Evolutionary conservation across 2,113 vertebrate species (phyloP), one percentile per base, ranked within the genome.

Genomic region (Oryzias woworae): DNA sequence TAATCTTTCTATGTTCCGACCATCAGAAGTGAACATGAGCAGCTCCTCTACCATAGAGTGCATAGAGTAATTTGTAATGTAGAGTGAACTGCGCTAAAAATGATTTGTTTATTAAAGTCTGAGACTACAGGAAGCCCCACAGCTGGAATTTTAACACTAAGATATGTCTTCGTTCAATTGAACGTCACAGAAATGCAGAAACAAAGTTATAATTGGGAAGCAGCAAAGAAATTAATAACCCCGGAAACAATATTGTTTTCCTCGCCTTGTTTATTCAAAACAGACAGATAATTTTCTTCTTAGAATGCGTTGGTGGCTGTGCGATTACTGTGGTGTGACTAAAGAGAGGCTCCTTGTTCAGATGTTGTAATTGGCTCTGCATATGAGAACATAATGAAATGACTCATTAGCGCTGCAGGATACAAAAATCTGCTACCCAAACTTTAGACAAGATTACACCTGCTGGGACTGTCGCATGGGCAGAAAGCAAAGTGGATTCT

Each of bases 261-360:
- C 28, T 36, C 10, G 36, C 36, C 43, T 63, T 51, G 28, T 66
- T 75, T 72, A 71, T 54, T 51, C 54, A 47, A 63, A 51, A 53
- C 53, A 10, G 44, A 46, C 53, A 20, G 26, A 57, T 56, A 22
- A 73, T 74, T 66, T 71, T 53, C 60, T 47, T 22, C 49, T 68
- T 59, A 58, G 55, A 62, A 62, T 70, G 68, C 71, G 17, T 22
- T 63, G 67, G 54, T 53, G 45, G 42, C 10, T 62, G 53, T 72
- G 46, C 26, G 64, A 48, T 55, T 61, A 67, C 59, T 56, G 31
- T 44, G 53, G 61, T 1, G 20, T 22, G 59, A 68, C 69, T 58
- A 49, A 20, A 55, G 22, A 61, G 53, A 43, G n/a, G 44, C 36
- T 63, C 68, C 53, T 36, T 44, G 15, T 58, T 46, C 58, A 41